Evolutionary conservation across 2,888 invertebrate species (phyloP).

Genomic region (Lasioglossum calceatum): DNA sequence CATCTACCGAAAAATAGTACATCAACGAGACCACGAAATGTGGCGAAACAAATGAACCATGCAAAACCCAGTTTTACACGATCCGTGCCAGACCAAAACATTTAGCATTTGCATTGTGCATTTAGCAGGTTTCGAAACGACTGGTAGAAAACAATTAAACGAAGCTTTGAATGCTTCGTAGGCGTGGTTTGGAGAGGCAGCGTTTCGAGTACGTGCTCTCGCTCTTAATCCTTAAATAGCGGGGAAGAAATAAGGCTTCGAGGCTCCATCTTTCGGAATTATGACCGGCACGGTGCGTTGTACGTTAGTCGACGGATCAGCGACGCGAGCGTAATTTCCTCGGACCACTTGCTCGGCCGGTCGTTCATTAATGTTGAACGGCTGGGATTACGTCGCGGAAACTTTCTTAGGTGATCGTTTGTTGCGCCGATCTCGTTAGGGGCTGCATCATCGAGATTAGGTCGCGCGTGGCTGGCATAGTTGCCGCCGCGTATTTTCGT

Average conservation of each 20-base stretch:
- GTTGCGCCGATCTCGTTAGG: slow-evolving; percentile 50
- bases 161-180: not conserved
- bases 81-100: not conserved
- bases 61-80: not conserved
- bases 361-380: slow-evolving; percentile 55
- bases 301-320: slow-evolving; percentile 13
- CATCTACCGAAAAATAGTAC: no score
- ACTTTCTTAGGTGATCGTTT: slow-evolving; percentile 20
- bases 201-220: not conserved
- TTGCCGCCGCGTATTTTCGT: slow-evolving; percentile 29
- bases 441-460: slow-evolving; percentile 48
- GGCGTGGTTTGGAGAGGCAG: not conserved
- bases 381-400: slow-evolving; percentile 35
- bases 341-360: slow-evolving; percentile 8
- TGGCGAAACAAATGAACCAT: not conserved
- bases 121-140: not conserved
- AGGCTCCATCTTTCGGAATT: slow-evolving; percentile 18
- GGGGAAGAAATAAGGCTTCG: not conserved
- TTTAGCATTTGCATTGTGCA: not conserved
- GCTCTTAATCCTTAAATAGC: not conserved
- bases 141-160: not conserved
- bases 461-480: slow-evolving; percentile 47
- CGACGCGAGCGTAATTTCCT: slow-evolving; percentile 45
- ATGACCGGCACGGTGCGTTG: not conserved
- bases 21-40: not conserved